phyloP scores from a whole-genome alignment of 2,113 vertebrate species.

The Speoplatyrhinus poulsoni region DNA sequence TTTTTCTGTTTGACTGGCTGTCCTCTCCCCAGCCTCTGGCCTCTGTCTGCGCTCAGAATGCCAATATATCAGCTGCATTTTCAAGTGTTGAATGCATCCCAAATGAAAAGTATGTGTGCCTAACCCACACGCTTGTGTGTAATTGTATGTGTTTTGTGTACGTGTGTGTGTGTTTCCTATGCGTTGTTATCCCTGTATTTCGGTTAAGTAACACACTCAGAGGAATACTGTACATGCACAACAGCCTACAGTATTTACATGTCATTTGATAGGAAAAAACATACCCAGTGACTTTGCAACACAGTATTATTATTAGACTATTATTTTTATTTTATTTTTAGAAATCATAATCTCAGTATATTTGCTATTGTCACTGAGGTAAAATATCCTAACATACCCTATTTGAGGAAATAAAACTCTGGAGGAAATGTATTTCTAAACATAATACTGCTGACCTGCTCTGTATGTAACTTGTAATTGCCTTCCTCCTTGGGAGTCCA shows the following conservation, averaged over 20 bases:
- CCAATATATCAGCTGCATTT: constrained; percentile 54
- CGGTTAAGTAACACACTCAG: constrained; percentile 20
- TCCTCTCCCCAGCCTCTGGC: constrained; percentile 45
- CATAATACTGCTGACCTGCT: constrained; percentile 16
- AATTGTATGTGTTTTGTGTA: neutral
- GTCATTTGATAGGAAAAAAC: neutral
- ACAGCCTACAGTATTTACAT: constrained; percentile 26
- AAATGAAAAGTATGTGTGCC: constrained; percentile 26
- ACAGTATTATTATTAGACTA: too few relatives aligned
- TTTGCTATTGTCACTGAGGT: too few relatives aligned
- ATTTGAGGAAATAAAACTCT: constrained; percentile 11
- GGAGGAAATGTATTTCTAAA: constrained; percentile 25
- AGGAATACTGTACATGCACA: constrained; percentile 20
- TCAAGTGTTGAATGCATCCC: constrained; percentile 43
- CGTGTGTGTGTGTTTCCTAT: neutral
- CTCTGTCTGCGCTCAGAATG: constrained; percentile 51
- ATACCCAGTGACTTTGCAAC: neutral
- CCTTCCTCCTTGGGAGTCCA: constrained; percentile 8
- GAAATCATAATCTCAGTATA: too few relatives aligned
- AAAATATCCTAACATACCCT: neutral
- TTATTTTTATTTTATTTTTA: too few relatives aligned
- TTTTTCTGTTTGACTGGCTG: constrained; percentile 33
- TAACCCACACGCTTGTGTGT: neutral
- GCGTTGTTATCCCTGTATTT: constrained; percentile 14
- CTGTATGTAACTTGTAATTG: constrained; percentile 6